phyloP scores from a whole-genome alignment of 2,113 vertebrate genomes.

The Delphinapterus leucas region DNA sequence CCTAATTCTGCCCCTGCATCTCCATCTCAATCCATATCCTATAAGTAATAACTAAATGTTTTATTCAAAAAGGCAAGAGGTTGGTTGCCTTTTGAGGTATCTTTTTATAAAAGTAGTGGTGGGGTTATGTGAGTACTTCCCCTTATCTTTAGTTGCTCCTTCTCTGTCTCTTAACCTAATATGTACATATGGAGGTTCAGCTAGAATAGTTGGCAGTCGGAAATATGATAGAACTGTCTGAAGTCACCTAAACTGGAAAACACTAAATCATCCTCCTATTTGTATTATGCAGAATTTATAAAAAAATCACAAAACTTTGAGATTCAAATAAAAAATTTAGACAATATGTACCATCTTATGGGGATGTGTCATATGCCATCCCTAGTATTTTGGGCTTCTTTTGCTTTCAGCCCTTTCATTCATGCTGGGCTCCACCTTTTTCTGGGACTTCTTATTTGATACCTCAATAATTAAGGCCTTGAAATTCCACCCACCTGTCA shows the following conservation, averaged over 20 bases:
- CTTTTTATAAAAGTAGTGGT: not conserved
- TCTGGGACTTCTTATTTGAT: not conserved
- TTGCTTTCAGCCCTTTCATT: not conserved
- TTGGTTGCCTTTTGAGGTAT: not conserved
- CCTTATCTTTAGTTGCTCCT: not conserved
- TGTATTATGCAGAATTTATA: not conserved
- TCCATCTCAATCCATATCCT: not conserved
- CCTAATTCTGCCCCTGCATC: not conserved
- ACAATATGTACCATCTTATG: not conserved
- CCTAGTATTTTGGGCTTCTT: not conserved
- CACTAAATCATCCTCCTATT: not conserved
- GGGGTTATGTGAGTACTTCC: not conserved
- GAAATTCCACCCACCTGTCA: not conserved
- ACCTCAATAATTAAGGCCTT: not conserved
- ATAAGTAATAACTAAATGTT: slow-evolving; percentile 22
- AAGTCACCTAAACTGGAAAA: not conserved
- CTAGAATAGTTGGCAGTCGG: not conserved
- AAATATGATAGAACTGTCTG: not conserved
- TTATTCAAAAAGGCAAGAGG: not conserved
- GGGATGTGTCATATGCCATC: not conserved
- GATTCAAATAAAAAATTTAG: not conserved
- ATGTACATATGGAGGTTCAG: not conserved
- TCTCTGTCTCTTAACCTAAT: not conserved
- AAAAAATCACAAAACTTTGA: not conserved
- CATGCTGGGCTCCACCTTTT: not conserved